Conservation (phyloP, 2,113 vertebrate genomes). For the Macheiramphus alcinus region DNA sequence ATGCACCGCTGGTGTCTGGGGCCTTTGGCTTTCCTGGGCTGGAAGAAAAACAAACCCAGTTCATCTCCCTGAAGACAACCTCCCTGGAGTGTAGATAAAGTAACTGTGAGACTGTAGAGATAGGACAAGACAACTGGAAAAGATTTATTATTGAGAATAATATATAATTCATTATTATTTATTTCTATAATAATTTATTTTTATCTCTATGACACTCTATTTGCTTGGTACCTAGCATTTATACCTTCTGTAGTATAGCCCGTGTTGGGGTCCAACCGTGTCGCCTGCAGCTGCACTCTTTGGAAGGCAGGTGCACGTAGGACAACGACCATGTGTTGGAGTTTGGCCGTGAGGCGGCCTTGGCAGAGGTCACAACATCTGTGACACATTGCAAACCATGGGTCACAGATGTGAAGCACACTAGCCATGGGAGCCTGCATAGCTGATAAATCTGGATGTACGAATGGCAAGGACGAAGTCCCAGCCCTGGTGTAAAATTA, state of each 20-base stretch:
- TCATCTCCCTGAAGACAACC: background rate
- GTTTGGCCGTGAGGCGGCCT: background rate
- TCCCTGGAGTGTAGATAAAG: background rate
- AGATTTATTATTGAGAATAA: background rate
- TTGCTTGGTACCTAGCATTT: background rate
- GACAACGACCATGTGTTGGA: background rate
- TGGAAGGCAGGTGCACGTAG: background rate
- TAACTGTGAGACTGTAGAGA: background rate
- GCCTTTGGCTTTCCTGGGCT: background rate
- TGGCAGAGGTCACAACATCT: background rate
- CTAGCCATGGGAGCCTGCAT: background rate
- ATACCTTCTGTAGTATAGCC: background rate
- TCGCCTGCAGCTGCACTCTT: background rate
- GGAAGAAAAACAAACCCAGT: background rate
- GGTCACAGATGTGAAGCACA: background rate
- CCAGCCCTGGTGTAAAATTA: background rate
- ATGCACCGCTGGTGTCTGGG: background rate
- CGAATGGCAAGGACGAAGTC: background rate
- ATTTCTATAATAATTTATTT: background rate
- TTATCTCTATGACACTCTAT: background rate
- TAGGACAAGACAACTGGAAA: background rate
- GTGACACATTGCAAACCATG: background rate
- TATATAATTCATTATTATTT: background rate
- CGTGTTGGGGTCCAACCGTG: background rate
- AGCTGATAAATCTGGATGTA: background rate